Base-by-base conservation (phyloP, 37 sponge, comb jelly and placozoan species). In the Ephydatia muelleri region DNA sequence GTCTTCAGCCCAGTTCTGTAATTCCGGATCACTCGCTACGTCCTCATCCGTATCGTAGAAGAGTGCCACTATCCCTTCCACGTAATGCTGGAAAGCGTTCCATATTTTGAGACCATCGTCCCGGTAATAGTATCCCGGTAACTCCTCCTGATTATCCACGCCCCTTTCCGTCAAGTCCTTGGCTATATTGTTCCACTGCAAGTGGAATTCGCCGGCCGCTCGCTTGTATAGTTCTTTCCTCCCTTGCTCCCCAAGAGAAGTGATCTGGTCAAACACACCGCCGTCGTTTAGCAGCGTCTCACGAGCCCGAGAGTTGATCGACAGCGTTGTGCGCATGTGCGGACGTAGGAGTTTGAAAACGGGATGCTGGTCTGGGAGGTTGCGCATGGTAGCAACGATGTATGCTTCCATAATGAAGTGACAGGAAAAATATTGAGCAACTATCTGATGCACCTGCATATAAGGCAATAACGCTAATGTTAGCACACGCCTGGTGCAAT, bases 101-200 rank as follows among this genome's bases (percentile, higher is more conserved):
- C 94, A 90, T 32, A 88, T 70, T 43, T 36, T 28, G 39, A 88
- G 43, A 1, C 90, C 92, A 57, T 94, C 92, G 68, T 94, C 95
- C 26, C 95, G 86, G 69, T 92, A 94, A 81, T 86, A 80, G 81
- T 92, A 94, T 40, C 77, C 65, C 0, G 95, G 95, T 19, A 94
- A 86, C 37, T 75, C 33, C 5, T 43, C 67, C 5, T 78, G 33
- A 77, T 91, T 84, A 13, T 86, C 92, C 6, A 94, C 94, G 39
- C 88, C 86, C 3, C 94, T 77, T 75, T 90, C 85, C 13, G 3
- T 75, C 0, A 88, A 21, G 64, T 84, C 49, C 4, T 49, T 22
- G 75, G 68, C 80, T 5, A 86, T 67, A 64, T 85, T 37, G 35
- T 35, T 57, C 70, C 82, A 37, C 31, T 72, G 81, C 5, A 89